These are phyloP conservation scores for Thera britannica DNA, from an alignment of 2,888 invertebrate genomes.

Conservation along the genomic window DNA sequence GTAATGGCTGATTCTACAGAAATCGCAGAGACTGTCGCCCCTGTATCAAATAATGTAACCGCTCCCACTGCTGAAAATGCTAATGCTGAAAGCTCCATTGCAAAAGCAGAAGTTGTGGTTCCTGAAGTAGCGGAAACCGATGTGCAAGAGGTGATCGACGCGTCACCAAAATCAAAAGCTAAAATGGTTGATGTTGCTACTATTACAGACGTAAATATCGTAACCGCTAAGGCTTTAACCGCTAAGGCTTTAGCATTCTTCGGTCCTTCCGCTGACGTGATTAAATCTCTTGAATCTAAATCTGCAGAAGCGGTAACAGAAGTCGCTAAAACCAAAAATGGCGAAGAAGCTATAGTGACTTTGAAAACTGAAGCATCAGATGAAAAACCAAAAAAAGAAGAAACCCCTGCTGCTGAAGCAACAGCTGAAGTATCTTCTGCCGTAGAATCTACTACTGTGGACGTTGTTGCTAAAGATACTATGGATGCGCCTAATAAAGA, in stretches of 20 bases:
- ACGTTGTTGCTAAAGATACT: conserved; percentile 8
- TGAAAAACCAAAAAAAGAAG: conserved; percentile 7
- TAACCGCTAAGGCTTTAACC: neutral
- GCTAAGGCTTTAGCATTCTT: neutral
- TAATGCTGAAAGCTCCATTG: conserved; percentile 1
- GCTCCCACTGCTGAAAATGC: conserved; percentile 1
- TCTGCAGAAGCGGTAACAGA: conserved; percentile 25
- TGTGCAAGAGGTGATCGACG: neutral
- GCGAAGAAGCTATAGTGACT: conserved; percentile 6
- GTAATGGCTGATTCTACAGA: conserved; percentile 8
- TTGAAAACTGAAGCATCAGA: neutral
- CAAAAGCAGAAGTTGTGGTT: neutral
- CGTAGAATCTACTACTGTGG: conserved; percentile 11
- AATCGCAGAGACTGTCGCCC: neutral
- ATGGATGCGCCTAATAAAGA: conserved; percentile 10
- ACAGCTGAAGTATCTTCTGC: conserved; percentile 8
- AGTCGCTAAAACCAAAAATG: conserved; percentile 11
- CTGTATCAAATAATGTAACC: neutral
- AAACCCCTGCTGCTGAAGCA: conserved; percentile 3
- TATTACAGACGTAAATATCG: conserved; percentile 10
- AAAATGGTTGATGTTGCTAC: conserved; percentile 32
- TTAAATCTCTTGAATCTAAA: neutral
- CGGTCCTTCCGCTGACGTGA: too few relatives aligned
- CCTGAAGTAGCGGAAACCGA: conserved; percentile 6
- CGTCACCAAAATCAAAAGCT: neutral